Evolutionary conservation across 2,113 vertebrate species (phyloP).

Genomic region (Leucoraja erinaceus): DNA sequence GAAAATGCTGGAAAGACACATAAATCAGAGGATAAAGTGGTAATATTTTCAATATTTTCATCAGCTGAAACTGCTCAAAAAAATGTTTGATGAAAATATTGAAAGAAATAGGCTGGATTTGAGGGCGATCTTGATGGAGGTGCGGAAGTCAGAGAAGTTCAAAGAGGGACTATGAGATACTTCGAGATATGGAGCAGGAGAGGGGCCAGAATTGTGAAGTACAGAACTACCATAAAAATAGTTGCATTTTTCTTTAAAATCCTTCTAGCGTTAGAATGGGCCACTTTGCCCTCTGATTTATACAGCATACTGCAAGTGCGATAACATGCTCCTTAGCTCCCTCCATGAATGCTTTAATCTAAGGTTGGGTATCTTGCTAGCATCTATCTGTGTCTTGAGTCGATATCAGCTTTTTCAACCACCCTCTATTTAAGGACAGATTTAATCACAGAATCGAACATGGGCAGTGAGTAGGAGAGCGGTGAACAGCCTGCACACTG

Average conservation of each 20-base stretch:
- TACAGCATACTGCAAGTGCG: too few species aligned
- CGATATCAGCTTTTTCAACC: background rate
- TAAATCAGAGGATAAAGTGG: too few species aligned
- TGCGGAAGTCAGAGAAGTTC: too few species aligned
- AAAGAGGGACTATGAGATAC: too few species aligned
- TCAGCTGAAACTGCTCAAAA: too few species aligned
- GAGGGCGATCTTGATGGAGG: too few species aligned
- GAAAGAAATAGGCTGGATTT: too few species aligned
- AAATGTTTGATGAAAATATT: too few species aligned
- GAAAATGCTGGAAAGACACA: too few species aligned
- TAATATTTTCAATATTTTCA: too few species aligned
- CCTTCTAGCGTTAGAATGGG: background rate
- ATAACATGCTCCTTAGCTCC: background rate
- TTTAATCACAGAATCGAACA: background rate
- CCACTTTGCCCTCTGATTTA: background rate
- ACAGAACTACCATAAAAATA: background rate
- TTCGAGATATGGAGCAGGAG: too few species aligned
- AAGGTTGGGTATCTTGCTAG: background rate
- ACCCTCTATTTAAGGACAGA: background rate
- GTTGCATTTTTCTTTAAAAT: background rate
- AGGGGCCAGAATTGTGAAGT: too few species aligned
- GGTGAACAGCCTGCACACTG: background rate
- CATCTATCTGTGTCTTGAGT: background rate
- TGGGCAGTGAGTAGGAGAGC: background rate
- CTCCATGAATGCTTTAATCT: background rate